phyloP scores from a whole-genome alignment of 2,797 vertebrate species.

The Thaleichthys pacificus region DNA sequence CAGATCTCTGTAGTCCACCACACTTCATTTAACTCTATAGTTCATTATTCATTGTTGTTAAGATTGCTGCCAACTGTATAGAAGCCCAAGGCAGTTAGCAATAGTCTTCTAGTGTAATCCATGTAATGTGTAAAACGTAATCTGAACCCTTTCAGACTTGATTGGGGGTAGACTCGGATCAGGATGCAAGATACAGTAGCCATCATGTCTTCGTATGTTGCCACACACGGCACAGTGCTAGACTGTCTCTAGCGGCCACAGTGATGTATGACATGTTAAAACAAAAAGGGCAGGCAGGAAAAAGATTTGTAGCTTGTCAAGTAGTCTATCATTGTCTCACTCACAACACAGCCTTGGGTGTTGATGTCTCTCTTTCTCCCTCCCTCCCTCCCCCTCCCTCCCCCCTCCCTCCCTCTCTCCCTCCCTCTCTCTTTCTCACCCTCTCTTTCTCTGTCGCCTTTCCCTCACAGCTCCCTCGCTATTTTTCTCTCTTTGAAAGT shows the following conservation, averaged over 20 bases:
- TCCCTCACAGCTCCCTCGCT: conserved; percentile 8
- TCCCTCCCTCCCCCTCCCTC: conserved; percentile 23
- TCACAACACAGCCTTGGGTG: conserved; percentile 5
- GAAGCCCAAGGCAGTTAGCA: neutral
- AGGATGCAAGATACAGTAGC: too few relatives aligned
- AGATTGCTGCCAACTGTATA: neutral
- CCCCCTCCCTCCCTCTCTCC: conserved; percentile 18
- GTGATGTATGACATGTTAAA: neutral
- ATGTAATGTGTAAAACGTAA: too few relatives aligned
- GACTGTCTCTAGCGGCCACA: conserved; percentile 4
- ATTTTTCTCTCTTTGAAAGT: neutral
- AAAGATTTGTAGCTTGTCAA: neutral
- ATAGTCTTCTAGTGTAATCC: neutral
- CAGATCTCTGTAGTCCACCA: neutral
- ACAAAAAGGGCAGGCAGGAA: neutral
- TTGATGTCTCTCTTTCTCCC: conserved; percentile 6
- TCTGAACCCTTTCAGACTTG: too few relatives aligned
- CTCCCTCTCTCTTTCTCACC: conserved; percentile 23
- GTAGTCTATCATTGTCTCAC: neutral
- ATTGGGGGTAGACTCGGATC: too few relatives aligned
- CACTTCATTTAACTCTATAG: neutral
- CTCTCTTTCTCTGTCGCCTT: neutral
- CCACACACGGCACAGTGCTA: neutral
- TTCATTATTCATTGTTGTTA: neutral
- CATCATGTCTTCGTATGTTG: too few relatives aligned